Percentiles rank a stretch among this genome's conserved stretches.
Evolutionary conservation across 2,113 vertebrate genomes (phyloP).

Genomic region (Pedetes capensis): DNA sequence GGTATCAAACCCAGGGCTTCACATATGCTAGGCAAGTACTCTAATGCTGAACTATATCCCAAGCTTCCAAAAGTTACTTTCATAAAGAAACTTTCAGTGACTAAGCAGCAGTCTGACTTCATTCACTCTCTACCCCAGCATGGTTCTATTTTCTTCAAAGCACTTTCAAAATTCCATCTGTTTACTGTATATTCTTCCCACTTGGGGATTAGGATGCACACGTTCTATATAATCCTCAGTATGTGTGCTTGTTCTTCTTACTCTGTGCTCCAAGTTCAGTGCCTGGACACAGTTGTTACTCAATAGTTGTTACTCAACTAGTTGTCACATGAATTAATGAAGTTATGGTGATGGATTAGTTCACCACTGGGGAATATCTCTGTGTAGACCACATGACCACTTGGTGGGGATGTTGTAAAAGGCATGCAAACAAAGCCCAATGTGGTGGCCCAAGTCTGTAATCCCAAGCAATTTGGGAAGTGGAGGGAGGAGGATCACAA

Average conservation of each 20-base stretch:
- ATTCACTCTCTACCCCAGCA: no score
- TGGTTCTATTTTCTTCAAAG: constrained; percentile 1
- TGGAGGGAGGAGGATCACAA: no score
- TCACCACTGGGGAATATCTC: neutral
- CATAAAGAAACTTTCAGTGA: neutral
- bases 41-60: neutral
- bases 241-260: neutral
- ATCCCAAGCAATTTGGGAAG: no score
- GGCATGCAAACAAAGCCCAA: neutral
- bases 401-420: constrained; percentile 18
- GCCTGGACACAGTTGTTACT: neutral
- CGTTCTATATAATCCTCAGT: neutral
- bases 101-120: neutral
- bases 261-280: neutral
- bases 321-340: neutral
- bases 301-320: neutral
- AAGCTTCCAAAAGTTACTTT: neutral
- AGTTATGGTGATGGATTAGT: neutral
- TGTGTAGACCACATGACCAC: neutral
- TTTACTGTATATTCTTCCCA: neutral
- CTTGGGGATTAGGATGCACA: neutral
- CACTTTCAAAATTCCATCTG: neutral
- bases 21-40: neutral
- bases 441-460: no score
- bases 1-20: no score